These are phyloP conservation scores for Tamias sibiricus DNA, from an alignment of 2,113 vertebrate species.

Conservation along the genomic window DNA sequence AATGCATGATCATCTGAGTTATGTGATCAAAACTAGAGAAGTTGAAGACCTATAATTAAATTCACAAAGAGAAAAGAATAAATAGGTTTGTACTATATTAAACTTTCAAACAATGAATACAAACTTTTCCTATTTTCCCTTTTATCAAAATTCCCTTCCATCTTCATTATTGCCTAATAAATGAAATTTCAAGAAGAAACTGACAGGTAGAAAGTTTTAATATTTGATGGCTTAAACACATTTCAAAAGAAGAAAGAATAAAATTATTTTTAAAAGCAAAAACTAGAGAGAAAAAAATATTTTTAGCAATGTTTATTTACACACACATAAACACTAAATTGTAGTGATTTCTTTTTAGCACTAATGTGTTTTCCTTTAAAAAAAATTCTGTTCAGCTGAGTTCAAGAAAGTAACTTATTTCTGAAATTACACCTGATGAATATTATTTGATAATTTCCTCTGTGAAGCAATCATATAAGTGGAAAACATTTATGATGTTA, in stretches of 20 bases:
- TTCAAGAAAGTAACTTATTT: conserved; percentile 21
- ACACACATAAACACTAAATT: background rate
- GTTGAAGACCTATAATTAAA: conserved; percentile 1
- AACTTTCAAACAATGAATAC: conserved; percentile 9
- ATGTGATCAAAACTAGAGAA: conserved; percentile 6
- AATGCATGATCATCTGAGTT: background rate
- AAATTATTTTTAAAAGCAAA: background rate
- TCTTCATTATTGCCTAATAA: conserved; percentile 15
- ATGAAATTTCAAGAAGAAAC: conserved; percentile 1
- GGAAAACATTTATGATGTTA: conserved; percentile 9
- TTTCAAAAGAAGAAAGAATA: background rate
- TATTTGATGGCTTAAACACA: conserved; percentile 4
- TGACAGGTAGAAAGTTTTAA: background rate
- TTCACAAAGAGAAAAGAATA: background rate
- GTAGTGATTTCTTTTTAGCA: background rate
- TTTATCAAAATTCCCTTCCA: background rate
- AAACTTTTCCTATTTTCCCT: background rate
- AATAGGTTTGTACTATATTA: background rate
- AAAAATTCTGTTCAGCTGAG: background rate
- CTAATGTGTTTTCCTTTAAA: background rate
- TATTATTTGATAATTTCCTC: conserved; percentile 32
- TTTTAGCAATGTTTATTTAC: background rate
- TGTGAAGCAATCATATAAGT: background rate
- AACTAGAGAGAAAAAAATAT: background rate
- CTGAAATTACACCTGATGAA: background rate